Conservation (phyloP, 2,888 invertebrate species). For the Brachycybe producta region DNA sequence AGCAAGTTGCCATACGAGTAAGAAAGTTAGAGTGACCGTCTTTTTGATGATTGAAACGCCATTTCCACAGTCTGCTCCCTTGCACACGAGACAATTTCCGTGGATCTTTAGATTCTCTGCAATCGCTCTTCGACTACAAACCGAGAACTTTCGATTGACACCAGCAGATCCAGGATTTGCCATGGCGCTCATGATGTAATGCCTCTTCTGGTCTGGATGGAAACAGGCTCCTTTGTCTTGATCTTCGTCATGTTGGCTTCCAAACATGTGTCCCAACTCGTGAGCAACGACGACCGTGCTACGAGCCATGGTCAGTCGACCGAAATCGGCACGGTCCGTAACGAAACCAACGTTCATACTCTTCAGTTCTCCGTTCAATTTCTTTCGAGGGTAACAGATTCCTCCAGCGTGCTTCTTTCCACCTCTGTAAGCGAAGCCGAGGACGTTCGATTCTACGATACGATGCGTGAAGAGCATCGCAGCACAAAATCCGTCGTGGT, state of each 20-base stretch:
- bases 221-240: background rate
- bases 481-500: constrained; percentile 13
- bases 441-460: background rate
- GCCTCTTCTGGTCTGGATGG: background rate
- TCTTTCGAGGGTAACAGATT: constrained; percentile 17
- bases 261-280: constrained; percentile 21
- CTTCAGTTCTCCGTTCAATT: background rate
- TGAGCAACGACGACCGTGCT: constrained; percentile 19
- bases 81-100: background rate
- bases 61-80: background rate
- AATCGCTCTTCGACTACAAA: background rate
- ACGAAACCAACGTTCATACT: constrained; percentile 18
- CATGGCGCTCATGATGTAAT: constrained; percentile 8
- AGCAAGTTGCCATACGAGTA: no score
- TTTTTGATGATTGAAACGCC: no score
- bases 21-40: no score
- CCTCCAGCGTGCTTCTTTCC: constrained; percentile 14
- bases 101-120: background rate
- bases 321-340: background rate
- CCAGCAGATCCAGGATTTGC: background rate
- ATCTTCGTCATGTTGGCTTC: constrained; percentile 19
- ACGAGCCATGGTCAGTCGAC: constrained; percentile 3
- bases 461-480: constrained; percentile 16
- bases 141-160: background rate
- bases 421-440: constrained; percentile 18